phyloP scores from a whole-genome alignment of 2,888 invertebrate genomes.

The Lumbricus terrestris region DNA sequence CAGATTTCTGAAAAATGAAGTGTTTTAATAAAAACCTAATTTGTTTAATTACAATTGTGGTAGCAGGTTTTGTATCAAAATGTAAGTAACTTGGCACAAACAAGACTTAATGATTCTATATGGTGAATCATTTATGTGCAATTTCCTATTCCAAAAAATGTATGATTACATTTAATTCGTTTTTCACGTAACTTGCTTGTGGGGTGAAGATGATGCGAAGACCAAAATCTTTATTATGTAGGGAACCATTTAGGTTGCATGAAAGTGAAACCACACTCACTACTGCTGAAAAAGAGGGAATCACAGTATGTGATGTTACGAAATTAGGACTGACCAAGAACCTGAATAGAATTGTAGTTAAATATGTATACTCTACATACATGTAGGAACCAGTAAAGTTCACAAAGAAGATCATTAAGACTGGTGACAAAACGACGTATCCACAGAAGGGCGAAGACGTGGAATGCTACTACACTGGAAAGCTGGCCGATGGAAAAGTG shows the following conservation, averaged over 20 bases:
- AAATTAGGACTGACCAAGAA: not conserved
- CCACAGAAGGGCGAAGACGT: constrained; percentile 42
- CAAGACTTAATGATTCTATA: not conserved
- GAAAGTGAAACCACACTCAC: not conserved
- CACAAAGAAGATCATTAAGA: constrained; percentile 40
- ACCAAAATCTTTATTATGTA: not conserved
- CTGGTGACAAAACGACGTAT: constrained; percentile 41
- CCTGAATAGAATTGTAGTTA: not conserved
- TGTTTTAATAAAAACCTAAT: too few species aligned
- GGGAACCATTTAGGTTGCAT: not conserved
- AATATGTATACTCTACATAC: too few species aligned
- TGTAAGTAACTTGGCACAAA: not conserved
- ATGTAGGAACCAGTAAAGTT: constrained; percentile 35
- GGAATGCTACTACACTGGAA: constrained; percentile 42
- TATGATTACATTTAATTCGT: not conserved
- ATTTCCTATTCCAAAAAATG: not conserved
- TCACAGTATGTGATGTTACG: not conserved
- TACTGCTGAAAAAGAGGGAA: too few species aligned
- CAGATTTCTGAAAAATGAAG: not conserved
- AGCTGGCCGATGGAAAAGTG: constrained; percentile 41
- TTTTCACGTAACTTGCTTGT: not conserved
- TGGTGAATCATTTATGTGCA: not conserved
- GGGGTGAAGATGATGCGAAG: not conserved
- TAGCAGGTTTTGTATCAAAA: too few species aligned
- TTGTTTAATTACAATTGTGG: too few species aligned